Base-by-base conservation (phyloP, 2,113 vertebrate genomes). In the Gallinago jamesoni region DNA sequence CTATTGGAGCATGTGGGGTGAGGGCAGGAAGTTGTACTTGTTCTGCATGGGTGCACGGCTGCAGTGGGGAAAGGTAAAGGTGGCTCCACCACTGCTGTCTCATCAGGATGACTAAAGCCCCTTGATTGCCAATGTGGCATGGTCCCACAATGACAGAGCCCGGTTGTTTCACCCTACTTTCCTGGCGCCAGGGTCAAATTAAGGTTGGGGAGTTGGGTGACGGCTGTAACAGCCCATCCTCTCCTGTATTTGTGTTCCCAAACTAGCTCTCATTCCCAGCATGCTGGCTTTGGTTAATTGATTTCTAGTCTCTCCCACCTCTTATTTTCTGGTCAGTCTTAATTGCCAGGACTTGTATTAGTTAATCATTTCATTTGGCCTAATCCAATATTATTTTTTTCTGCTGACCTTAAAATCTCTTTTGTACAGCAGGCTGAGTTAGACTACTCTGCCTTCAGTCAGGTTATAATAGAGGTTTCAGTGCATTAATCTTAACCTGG, bases 61-160 rank as follows among this genome's bases (percentile, higher is more conserved):
- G 0, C 24, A 8, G 19, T 8, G 16, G 48, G 33, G 14, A 64
- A 48, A 89, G 80, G 37, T 35, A 59, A 94, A 86, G 73, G n/a
- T 3, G 1, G 23, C 43, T 84, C 33, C 39, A 18, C 12, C 0
- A 2, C 43, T 2, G 1, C 33, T 41, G 2, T 37, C 73, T 77
- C 6, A 1, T 67, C 25, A 43, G 31, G 47, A 31, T 88, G 55
- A 56, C 72, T 84, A 28, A 84, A 9, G 31, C 23, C 47, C 17
- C 11, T 48, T 69, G 59, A n/a, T 76, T 87, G 39, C 33, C 67
- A 41, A 1, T 53, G 62, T 43, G 48, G 27, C 23, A 59, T 15
- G 12, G 48, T 57, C 76, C 41, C 70, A 45, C 53, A 72, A 12
- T 87, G 57, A 53, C 39, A 93, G 68, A 82, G 33, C 35, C 39